Conservation (phyloP, 2,113 vertebrate genomes). For the Tringa solitaria region DNA sequence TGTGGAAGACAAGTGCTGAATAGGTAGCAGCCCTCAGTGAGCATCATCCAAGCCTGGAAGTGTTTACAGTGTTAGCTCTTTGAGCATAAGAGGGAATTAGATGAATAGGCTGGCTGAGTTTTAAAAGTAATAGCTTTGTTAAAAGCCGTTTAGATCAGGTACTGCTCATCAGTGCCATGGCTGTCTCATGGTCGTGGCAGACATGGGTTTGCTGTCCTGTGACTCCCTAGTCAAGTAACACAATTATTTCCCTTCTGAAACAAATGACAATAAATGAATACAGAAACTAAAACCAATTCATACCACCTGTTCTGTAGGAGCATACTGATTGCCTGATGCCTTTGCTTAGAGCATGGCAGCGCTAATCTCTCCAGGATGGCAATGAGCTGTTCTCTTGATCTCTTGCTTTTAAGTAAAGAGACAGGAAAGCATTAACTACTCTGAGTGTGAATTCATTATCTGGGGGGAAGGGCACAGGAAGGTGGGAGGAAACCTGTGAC, state of each 20-base stretch:
- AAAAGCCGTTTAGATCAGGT: slow-evolving; percentile 29
- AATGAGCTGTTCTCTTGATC: neutral
- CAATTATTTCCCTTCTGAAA: neutral
- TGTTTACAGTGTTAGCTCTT: neutral
- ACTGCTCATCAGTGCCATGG: fast-evolving
- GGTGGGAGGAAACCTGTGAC: neutral
- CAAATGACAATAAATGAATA: neutral
- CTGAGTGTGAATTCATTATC: neutral
- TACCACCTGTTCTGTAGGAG: neutral
- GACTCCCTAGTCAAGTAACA: neutral
- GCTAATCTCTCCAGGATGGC: neutral
- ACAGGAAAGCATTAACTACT: neutral
- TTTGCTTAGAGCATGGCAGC: neutral
- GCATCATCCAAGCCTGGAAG: neutral
- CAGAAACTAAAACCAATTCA: neutral
- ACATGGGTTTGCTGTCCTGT: neutral
- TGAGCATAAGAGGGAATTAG: slow-evolving; percentile 26
- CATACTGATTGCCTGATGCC: neutral
- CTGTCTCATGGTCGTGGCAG: neutral
- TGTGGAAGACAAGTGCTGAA: neutral
- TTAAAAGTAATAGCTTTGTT: slow-evolving; percentile 39
- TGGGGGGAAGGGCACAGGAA: neutral
- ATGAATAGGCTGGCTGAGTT: slow-evolving; percentile 1
- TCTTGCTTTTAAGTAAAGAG: neutral
- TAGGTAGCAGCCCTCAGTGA: neutral